Percentiles rank a stretch among this genome's conserved stretches.
Evolutionary conservation across 2,797 vertebrate genomes (phyloP).

Genomic region (Melanogrammus aeglefinus): DNA sequence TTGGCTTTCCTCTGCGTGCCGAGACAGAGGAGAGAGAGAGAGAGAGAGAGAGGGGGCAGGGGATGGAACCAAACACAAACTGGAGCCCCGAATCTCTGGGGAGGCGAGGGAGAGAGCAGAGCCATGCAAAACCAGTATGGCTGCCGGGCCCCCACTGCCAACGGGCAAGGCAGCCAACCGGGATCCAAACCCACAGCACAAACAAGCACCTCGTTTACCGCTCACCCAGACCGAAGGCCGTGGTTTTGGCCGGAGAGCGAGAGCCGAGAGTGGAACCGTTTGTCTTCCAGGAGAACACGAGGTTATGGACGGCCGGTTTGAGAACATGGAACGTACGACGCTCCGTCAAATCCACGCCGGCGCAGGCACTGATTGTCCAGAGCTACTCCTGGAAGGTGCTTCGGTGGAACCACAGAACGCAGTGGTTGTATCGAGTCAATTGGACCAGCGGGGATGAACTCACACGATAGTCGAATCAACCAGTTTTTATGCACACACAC

Average conservation of each 20-base stretch:
- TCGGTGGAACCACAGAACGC: too few species aligned
- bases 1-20: slow-evolving; percentile 22
- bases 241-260: not conserved
- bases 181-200: slow-evolving; percentile 20
- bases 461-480: too few species aligned
- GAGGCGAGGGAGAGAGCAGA: slow-evolving; percentile 34
- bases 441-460: too few species aligned
- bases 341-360: too few species aligned
- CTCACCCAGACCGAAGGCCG: not conserved
- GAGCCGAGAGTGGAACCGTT: too few species aligned
- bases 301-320: too few species aligned
- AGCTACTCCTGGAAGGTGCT: not conserved
- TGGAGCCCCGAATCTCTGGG: not conserved
- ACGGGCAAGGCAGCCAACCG: not conserved
- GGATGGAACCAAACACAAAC: too few species aligned
- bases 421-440: too few species aligned
- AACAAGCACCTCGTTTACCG: not conserved
- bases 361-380: not conserved
- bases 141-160: slow-evolving; percentile 21
- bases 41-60: slow-evolving; percentile 17
- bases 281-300: too few species aligned
- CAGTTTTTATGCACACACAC: too few species aligned
- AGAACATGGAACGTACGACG: too few species aligned
- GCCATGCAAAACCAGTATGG: slow-evolving; percentile 63
- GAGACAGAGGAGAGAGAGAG: slow-evolving; percentile 18